Base-by-base conservation (phyloP, 1,140 invertebrate genomes). In the Phortica variegata region DNA sequence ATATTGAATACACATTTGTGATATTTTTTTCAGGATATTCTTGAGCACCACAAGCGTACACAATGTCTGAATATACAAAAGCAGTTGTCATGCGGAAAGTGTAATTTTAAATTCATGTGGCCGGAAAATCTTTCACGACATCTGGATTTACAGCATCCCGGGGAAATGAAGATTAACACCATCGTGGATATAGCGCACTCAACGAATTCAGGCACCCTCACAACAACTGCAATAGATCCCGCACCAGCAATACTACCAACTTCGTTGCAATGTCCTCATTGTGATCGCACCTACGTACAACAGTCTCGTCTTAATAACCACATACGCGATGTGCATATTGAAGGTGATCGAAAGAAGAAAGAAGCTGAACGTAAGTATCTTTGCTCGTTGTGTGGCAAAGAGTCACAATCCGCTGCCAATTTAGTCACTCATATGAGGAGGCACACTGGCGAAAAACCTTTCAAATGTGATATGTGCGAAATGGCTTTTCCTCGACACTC, bases 341-440 rank as follows among this genome's bases (percentile, higher is more conserved):
- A 38, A 19, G 17, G 18, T 38, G 36, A 17, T 7, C 13, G 7
- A 8, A 38, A 17, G 12, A 38, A 38, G 17, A 38, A 38, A 19
- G 13, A 17, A 19, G 10, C 36, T 6, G 7, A 8, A 18, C 36
- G 5, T 10, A 26, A 15, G 17, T 38, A 43, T 43, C 54, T 80
- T 7, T 81, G 80, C 44, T 59, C 78, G n/a, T 79, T 79, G 58
- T 81, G 80, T 59, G 80, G 79, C 4, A 65, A 76, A 3, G 73
- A 73, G 15, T 79, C 80, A 58, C 73, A 76, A 10, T 79, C 79
- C 43, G 78, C 78, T 1, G 79, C 78, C 3, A 80, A 81, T 53
- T 61, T 81, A n/a, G 78, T 78, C 13, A 78, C 81, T 1, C 82
- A 84, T 43, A 79, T 81, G 77, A 17, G 36, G 6, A 38, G 18